phyloP scores from a whole-genome alignment of 2,888 invertebrate genomes.

The Busseola fusca region DNA sequence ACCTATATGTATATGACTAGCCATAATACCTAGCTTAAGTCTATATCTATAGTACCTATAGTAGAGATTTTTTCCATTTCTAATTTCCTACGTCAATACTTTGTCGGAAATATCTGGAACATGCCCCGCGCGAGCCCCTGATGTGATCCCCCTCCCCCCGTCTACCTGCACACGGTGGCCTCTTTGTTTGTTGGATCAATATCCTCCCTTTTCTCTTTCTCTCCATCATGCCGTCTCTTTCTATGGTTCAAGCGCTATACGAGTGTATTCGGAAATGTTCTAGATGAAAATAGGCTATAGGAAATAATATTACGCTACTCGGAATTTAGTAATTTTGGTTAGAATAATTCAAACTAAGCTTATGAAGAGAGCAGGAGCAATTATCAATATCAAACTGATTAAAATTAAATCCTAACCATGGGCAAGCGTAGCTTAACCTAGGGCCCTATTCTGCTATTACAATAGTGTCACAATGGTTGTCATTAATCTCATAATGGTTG shows the following conservation, averaged over 20 bases:
- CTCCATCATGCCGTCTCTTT: conserved; percentile 46
- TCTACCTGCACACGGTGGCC: conserved; percentile 36
- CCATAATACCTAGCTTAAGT: not conserved
- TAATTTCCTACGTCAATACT: conserved; percentile 35
- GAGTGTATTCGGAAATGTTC: conserved; percentile 46
- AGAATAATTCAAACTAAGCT: not conserved
- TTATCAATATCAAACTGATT: not conserved
- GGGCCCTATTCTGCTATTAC: too few species aligned
- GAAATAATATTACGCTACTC: not conserved
- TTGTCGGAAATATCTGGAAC: conserved; percentile 49
- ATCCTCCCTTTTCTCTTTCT: conserved; percentile 42
- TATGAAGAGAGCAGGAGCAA: too few species aligned
- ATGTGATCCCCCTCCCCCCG: not conserved
- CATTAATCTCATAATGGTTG: too few species aligned
- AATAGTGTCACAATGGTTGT: too few species aligned
- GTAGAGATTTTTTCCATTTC: not conserved
- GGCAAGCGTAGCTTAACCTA: too few species aligned
- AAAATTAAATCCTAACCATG: not conserved
- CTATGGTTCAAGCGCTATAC: conserved; percentile 23
- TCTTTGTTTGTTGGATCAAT: conserved; percentile 59
- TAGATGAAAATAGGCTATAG: not conserved
- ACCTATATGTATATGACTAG: too few species aligned
- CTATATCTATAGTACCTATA: not conserved
- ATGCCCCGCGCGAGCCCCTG: conserved; percentile 10
- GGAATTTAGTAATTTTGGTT: not conserved